Evolutionary conservation across 2,113 vertebrate species (phyloP), one percentile per base, ranked within the genome.

Genomic region (Pteronura brasiliensis): DNA sequence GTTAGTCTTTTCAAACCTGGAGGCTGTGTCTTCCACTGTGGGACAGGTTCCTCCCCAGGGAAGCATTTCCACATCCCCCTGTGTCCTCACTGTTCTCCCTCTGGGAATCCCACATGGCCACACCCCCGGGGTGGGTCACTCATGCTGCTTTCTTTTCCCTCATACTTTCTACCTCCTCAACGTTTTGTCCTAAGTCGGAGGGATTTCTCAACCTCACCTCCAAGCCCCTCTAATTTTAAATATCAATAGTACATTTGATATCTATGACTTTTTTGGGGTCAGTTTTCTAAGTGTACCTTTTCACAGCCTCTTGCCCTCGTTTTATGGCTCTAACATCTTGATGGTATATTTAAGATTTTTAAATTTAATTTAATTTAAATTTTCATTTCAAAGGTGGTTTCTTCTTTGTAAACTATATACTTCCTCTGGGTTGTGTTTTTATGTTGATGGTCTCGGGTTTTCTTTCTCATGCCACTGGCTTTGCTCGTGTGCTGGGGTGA

Each of bases 31-130:
- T 36, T 39, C 18, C 36, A 47, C 42, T 39, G 49, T 21, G 74
- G 59, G n/a, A 7, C 5, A 21, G 14, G 61, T 15, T 55, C 25
- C 5, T 79, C 17, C 8, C 29, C 0, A 0, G 74, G 74, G 44
- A 49, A 3, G 44, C 74, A 31, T 29, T 77, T 65, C 39, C 25
- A 29, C 13, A 15, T 55, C 29, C 44, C 59, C 27, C 61, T 6
- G 5, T 7, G 27, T 7, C 27, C 14, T 23, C 25, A 14, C 4
- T 4, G 59, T 21, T 10, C 42, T 2, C 7, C 3, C 11, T 18
- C 11, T 5, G 4, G 2, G 59, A 15, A 63, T 31, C 34, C 17
- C 17, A 20, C 25, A 65, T 2, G 17, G 25, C 18, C 3, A 1
- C 17, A 6, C 27, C 18, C n/a, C 7, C 4, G 3, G 11, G 10